Base-by-base conservation (phyloP, 2,113 vertebrate genomes). In the Carassius gibelio region DNA sequence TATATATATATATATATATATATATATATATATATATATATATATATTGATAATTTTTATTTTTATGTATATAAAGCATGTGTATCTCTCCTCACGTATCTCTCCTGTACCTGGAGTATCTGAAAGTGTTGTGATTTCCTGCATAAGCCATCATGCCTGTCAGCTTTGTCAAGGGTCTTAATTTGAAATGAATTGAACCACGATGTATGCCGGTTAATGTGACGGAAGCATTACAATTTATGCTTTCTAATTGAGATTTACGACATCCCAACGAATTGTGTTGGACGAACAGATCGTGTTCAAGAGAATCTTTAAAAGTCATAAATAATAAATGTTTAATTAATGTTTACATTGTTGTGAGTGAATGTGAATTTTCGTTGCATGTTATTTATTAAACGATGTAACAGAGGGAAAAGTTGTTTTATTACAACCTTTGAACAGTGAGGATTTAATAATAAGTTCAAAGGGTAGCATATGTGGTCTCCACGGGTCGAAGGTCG, bases 401-500 rank as follows among this genome's bases (percentile, higher is more conserved):
- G 23, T 30, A 66, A 45, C 14, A 38, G 59, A 66, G 78, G 8
- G 38, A 26, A 11, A 64, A 26, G 71, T 75, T 85, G 55, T 66
- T 75, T 75, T 80, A 83, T 84, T 88, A 91, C 91, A 93, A 92
- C 91, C 80, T 74, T 89, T 88, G 89, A 88, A 87, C 91, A 94
- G 94, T 94, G 93, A 90, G 84, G 91, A 94, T 93, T 95, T 92
- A 93, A 95, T 95, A 88, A 93, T 95, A 88, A 93, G 8, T 92
- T 93, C 92, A 88, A 91, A 88, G 90, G 92, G 89, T 93, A 92
- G 93, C 95, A 95, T 95, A 96, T 96, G 95, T 95, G 96, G 95
- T 96, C 94, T 95, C 94, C 94, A 93, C 61, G 91, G 96, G 95
- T 97, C 96, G 96, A 59, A 94, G 96, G 96, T 97, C 95, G 93